These are phyloP conservation scores for Tenualosa ilisha DNA, from an alignment of 2,797 vertebrate species.

Conservation along the genomic window DNA sequence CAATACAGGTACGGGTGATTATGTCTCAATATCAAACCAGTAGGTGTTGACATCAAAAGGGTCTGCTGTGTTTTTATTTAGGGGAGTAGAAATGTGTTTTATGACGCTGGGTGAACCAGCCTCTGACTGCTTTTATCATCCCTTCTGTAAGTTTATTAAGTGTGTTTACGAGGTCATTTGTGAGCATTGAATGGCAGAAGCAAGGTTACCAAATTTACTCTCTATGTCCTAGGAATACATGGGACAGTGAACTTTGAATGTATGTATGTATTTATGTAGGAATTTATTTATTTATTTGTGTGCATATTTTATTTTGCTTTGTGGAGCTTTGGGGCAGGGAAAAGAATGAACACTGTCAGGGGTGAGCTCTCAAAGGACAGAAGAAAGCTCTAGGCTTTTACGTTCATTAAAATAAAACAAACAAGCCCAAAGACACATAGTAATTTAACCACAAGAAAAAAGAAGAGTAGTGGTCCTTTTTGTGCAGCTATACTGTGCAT, in stretches of 20 bases:
- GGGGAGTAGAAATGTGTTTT: not conserved
- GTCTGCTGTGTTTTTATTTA: not conserved
- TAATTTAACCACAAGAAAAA: not conserved
- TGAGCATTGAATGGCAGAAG: not conserved
- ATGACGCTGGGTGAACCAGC: not conserved
- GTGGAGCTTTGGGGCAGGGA: not conserved
- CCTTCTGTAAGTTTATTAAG: not conserved
- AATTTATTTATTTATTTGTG: not conserved
- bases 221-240: not conserved
- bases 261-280: no score
- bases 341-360: not conserved
- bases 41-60: not conserved
- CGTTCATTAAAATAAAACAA: conserved; percentile 11
- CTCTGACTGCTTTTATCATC: not conserved
- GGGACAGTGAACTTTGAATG: not conserved
- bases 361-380: not conserved
- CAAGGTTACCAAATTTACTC: not conserved
- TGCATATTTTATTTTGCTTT: not conserved
- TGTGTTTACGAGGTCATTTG: not conserved
- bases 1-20: not conserved
- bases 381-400: not conserved
- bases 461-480: not conserved
- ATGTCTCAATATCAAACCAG: conserved; percentile 15
- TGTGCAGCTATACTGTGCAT: conserved; percentile 40
- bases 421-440: not conserved